phyloP scores from a whole-genome alignment of 2,888 invertebrate species.

The Portevinia maculata region DNA sequence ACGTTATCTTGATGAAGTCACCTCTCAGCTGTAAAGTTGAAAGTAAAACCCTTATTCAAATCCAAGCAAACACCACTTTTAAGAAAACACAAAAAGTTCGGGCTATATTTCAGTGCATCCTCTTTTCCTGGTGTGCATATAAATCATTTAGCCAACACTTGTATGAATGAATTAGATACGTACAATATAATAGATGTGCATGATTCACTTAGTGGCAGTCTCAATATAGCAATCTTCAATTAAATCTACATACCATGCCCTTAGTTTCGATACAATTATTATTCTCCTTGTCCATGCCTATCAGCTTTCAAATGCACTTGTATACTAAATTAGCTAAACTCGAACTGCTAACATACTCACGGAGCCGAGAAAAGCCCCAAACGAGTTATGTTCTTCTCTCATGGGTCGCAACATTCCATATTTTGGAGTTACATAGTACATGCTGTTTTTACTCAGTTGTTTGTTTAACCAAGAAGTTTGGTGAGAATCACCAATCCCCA shows the following conservation, averaged over 20 bases:
- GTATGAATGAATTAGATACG: too few relatives aligned
- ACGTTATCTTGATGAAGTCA: too few relatives aligned
- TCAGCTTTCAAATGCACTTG: constrained; percentile 16
- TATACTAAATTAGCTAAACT: constrained; percentile 30
- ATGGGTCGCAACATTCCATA: background rate
- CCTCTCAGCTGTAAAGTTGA: too few relatives aligned
- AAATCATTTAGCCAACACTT: too few relatives aligned
- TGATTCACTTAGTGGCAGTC: too few relatives aligned
- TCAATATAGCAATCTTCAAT: too few relatives aligned
- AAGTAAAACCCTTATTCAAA: too few relatives aligned
- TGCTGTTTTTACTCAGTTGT: background rate
- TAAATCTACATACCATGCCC: constrained; percentile 28
- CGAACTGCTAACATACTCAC: background rate
- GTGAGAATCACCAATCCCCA: background rate
- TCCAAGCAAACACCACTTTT: too few relatives aligned
- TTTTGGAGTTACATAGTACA: background rate
- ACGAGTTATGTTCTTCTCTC: constrained; percentile 29
- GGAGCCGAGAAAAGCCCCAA: constrained; percentile 7
- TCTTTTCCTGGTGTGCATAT: too few relatives aligned
- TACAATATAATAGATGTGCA: too few relatives aligned
- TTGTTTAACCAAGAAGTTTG: background rate
- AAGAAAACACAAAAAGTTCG: too few relatives aligned
- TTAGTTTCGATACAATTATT: background rate
- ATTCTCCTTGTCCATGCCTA: constrained; percentile 30
- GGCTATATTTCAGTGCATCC: too few relatives aligned